Evolutionary conservation across 2,888 invertebrate genomes (phyloP).

Genomic region (Oasisia sp.): DNA sequence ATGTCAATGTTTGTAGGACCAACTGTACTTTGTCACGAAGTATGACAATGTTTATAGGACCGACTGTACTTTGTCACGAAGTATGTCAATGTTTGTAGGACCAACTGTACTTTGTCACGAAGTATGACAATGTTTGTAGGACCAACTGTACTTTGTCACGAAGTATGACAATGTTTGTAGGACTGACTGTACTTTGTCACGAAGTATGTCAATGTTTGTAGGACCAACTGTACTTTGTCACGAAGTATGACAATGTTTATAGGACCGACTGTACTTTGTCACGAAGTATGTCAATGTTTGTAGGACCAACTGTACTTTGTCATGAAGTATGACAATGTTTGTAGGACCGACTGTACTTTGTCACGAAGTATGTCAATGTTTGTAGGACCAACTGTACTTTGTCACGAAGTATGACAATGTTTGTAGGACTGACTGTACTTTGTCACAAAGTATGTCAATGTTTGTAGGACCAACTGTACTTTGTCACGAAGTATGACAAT

Average conservation of each 20-base stretch:
- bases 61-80: conserved; percentile 81
- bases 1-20: conserved; percentile 80
- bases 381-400: background rate
- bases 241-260: background rate
- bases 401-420: background rate
- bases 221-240: background rate
- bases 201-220: background rate
- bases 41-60: conserved; percentile 68
- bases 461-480: background rate
- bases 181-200: background rate
- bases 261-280: background rate
- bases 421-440: background rate
- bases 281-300: background rate
- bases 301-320: background rate
- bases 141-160: background rate
- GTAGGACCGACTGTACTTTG: background rate
- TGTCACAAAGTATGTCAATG: background rate
- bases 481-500: background rate
- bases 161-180: background rate
- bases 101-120: background rate
- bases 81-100: conserved; percentile 83
- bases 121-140: background rate
- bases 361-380: background rate
- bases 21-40: too few relatives aligned
- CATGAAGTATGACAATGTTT: background rate